These are phyloP conservation scores for Speoplatyrhinus poulsoni DNA, from an alignment of 2,113 vertebrate genomes.

Conservation along the genomic window DNA sequence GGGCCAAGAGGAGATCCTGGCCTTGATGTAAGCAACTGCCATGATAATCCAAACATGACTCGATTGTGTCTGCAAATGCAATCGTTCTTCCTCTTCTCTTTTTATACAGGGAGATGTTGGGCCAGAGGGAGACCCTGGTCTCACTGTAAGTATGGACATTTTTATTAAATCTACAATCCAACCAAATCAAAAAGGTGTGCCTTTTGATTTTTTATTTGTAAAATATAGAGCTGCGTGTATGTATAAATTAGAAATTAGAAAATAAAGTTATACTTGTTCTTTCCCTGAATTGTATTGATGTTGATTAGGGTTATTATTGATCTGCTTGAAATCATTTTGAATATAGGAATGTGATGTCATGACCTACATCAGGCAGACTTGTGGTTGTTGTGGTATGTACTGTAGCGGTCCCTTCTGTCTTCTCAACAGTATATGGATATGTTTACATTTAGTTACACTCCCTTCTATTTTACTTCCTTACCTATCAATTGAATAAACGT, in stretches of 20 bases:
- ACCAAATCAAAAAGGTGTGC: background rate
- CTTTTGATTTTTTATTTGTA: background rate
- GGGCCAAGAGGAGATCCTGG: conserved; percentile 81
- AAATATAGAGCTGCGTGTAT: too few relatives aligned
- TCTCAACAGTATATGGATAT: background rate
- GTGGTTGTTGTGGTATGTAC: conserved; percentile 93
- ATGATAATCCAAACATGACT: conserved; percentile 23
- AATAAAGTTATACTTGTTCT: too few relatives aligned
- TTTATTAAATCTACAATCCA: background rate
- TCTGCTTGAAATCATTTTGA: conserved; percentile 7
- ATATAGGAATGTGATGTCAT: conserved; percentile 94
- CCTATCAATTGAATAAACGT: too few relatives aligned
- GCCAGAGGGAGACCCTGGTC: conserved; percentile 85
- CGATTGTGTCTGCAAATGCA: conserved; percentile 16
- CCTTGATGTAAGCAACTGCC: conserved; percentile 73
- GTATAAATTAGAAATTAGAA: too few relatives aligned
- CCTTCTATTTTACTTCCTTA: too few relatives aligned
- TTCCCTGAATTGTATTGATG: too few relatives aligned
- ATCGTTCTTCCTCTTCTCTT: conserved; percentile 7
- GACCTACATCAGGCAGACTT: conserved; percentile 93
- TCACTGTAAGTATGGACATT: conserved; percentile 82
- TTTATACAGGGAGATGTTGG: conserved; percentile 82
- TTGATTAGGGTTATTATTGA: too few relatives aligned
- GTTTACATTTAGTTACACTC: background rate
- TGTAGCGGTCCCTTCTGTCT: background rate